Evolutionary conservation across 2,113 vertebrate species (phyloP).

Genomic region (Acrocephalus arundinaceus): DNA sequence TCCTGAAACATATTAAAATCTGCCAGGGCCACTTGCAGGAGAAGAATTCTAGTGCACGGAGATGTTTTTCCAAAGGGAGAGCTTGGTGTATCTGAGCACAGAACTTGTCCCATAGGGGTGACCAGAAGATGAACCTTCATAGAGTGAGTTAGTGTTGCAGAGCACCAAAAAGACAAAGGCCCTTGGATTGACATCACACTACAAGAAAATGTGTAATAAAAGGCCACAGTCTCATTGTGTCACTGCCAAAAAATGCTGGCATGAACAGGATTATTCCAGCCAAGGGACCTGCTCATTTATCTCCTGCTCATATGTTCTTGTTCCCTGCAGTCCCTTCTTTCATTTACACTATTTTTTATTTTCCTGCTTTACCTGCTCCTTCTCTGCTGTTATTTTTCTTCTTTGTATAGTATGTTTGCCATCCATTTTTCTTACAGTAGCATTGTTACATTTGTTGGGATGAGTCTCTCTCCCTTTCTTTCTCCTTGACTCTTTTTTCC

Average conservation of each 20-base stretch:
- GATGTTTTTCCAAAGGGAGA: not conserved
- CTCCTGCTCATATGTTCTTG: not conserved
- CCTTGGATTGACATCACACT: not conserved
- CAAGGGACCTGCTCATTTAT: conserved; percentile 8
- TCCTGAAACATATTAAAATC: not conserved
- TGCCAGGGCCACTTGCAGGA: not conserved
- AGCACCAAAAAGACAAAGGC: not conserved
- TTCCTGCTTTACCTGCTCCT: not conserved
- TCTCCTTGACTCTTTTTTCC: not conserved
- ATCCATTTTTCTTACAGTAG: not conserved
- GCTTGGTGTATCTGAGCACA: not conserved
- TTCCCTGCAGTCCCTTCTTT: not conserved
- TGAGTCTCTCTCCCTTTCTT: not conserved
- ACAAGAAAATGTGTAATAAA: not conserved
- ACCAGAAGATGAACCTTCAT: not conserved
- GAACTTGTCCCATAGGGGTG: not conserved
- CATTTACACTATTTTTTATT: not conserved
- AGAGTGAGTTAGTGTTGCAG: not conserved
- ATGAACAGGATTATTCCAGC: not conserved
- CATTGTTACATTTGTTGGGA: not conserved
- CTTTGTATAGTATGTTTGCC: not conserved
- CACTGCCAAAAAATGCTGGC: conserved; percentile 1
- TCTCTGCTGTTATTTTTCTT: not conserved
- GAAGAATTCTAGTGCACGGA: not conserved
- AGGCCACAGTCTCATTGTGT: not conserved